phyloP scores from a whole-genome alignment of 2,113 vertebrate genomes.

The Jaculus jaculus region DNA sequence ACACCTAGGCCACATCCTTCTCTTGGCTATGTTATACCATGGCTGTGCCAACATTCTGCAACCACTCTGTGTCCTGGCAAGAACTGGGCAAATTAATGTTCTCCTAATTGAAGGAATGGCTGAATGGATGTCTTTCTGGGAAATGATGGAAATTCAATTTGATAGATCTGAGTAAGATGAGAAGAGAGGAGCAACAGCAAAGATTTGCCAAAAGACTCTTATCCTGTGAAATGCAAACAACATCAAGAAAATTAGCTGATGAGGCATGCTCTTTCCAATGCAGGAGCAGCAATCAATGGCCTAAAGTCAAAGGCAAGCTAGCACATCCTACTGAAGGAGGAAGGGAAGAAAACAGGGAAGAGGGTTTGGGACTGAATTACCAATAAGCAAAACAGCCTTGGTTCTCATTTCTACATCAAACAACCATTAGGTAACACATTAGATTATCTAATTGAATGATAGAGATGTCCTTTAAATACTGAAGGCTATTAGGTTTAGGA shows the following conservation, averaged over 20 bases:
- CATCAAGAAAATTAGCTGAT: slow-evolving; percentile 31
- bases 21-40: not conserved
- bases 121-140: slow-evolving; percentile 39
- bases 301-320: not conserved
- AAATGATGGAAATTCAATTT: slow-evolving; percentile 40
- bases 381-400: not conserved
- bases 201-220: not conserved
- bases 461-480: not conserved
- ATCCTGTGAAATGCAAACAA: not conserved
- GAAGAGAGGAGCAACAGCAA: not conserved
- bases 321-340: not conserved
- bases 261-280: not conserved
- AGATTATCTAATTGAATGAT: not conserved
- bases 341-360: not conserved
- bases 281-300: not conserved
- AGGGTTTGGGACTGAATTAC: not conserved
- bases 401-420: not conserved
- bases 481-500: not conserved
- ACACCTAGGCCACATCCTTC: not conserved
- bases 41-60: not conserved
- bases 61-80: slow-evolving; percentile 21
- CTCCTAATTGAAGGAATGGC: slow-evolving; percentile 23
- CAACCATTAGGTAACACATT: slow-evolving; percentile 52
- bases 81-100: slow-evolving; percentile 2
- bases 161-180: not conserved